A percentile compares a stretch with the other conserved stretches of the same genome.
Conservation (phyloP, 2,888 invertebrate species). For the Stomorhina lunata region DNA sequence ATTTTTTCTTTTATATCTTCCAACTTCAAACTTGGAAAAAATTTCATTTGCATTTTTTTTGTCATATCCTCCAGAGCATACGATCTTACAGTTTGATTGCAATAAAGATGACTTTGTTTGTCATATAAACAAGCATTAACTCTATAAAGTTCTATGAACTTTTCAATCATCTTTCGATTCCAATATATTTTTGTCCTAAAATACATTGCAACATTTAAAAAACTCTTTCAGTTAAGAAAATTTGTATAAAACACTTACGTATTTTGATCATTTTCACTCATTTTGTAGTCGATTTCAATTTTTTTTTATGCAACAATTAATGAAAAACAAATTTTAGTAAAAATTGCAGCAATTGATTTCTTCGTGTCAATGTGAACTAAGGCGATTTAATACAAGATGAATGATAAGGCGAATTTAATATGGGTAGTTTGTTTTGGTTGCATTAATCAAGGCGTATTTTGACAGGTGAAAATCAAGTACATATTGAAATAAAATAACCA, state of each 20-base stretch:
- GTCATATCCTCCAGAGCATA: not conserved
- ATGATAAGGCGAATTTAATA: too few species aligned
- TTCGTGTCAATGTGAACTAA: too few species aligned
- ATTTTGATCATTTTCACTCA: not conserved
- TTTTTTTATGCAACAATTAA: too few species aligned
- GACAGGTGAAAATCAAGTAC: too few species aligned
- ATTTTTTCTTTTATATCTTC: conserved; percentile 2
- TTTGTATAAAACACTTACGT: not conserved
- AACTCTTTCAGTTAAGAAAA: not conserved
- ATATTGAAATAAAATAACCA: too few species aligned
- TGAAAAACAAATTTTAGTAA: too few species aligned
- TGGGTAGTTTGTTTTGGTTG: too few species aligned
- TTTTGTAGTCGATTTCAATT: not conserved
- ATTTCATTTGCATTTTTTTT: conserved; percentile 2
- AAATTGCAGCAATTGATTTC: too few species aligned
- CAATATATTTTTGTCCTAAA: not conserved
- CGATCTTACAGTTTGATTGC: not conserved
- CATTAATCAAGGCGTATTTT: too few species aligned
- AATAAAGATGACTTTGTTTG: not conserved
- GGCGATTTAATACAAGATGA: too few species aligned
- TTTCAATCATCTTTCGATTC: not conserved
- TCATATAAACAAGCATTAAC: conserved; percentile 25
- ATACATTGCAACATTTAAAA: not conserved
- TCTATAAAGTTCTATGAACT: conserved; percentile 3
- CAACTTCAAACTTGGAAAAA: not conserved